phyloP scores from a whole-genome alignment of 2,888 invertebrate genomes.

The Orchesella flavescens region DNA sequence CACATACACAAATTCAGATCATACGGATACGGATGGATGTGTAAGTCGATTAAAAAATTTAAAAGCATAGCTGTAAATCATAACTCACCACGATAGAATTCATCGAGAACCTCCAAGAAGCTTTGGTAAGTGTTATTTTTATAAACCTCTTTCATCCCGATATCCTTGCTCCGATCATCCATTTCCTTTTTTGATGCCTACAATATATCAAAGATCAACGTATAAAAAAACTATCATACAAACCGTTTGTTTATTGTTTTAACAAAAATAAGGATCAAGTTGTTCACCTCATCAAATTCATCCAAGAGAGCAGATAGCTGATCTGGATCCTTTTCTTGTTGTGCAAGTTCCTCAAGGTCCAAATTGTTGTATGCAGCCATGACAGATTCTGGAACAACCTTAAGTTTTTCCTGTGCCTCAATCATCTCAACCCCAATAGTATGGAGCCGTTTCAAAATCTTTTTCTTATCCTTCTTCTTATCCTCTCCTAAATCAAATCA shows the following conservation, averaged over 20 bases:
- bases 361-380: neutral
- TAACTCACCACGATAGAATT: neutral
- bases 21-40: too few species aligned
- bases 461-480: neutral
- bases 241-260: neutral
- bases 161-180: neutral
- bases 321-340: conserved; percentile 15
- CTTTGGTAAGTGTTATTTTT: neutral
- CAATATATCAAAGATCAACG: neutral
- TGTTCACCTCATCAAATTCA: conserved; percentile 1
- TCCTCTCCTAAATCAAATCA: neutral
- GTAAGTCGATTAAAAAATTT: neutral
- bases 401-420: neutral
- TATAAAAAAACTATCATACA: neutral
- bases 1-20: neutral
- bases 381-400: neutral
- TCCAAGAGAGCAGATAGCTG: neutral
- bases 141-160: neutral
- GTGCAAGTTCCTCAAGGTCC: conserved; percentile 2
- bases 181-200: neutral
- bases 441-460: neutral
- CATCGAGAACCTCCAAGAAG: neutral
- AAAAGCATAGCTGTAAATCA: neutral
- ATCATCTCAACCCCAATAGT: neutral
- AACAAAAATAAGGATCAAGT: neutral